Percentiles rank a stretch among this genome's conserved stretches.
These are phyloP conservation scores for Mormoops blainvillei DNA, from an alignment of 2,113 vertebrate species.

Conservation along the genomic window DNA sequence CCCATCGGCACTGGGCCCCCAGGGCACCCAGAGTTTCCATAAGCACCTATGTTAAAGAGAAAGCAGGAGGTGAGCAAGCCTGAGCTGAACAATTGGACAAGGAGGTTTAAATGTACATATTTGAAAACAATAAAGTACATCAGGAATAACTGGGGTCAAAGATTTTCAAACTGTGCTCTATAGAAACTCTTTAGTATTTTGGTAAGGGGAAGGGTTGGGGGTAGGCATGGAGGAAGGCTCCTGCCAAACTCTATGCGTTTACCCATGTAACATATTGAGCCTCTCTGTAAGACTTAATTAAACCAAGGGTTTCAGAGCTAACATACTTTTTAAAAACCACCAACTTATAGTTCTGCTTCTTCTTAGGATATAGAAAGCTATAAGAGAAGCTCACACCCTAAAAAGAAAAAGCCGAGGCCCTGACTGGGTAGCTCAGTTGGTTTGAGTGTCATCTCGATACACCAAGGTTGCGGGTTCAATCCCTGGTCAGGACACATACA, in stretches of 20 bases:
- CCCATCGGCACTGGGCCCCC: slow-evolving; percentile 97
- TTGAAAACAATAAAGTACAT: neutral
- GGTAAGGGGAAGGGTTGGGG: neutral
- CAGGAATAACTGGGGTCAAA: neutral
- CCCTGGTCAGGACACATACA: no score
- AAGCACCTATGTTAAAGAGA: slow-evolving; percentile 84
- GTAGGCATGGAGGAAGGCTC: neutral
- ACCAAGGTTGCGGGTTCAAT: no score
- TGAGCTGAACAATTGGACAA: neutral
- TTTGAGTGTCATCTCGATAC: no score
- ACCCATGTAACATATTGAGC: neutral
- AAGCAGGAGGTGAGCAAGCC: neutral
- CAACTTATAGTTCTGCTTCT: neutral
- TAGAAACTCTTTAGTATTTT: neutral
- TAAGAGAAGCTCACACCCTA: neutral
- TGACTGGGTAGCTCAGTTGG: no score
- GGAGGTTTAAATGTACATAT: neutral
- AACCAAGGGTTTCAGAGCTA: neutral
- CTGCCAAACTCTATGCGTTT: neutral
- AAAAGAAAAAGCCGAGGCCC: neutral
- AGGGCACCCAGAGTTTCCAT: slow-evolving; percentile 96
- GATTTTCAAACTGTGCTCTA: neutral
- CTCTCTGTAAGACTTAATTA: neutral
- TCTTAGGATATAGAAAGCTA: neutral
- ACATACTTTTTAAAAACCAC: neutral